Base-by-base conservation (phyloP, 2,888 invertebrate genomes). In the Poecilus cupreus region DNA sequence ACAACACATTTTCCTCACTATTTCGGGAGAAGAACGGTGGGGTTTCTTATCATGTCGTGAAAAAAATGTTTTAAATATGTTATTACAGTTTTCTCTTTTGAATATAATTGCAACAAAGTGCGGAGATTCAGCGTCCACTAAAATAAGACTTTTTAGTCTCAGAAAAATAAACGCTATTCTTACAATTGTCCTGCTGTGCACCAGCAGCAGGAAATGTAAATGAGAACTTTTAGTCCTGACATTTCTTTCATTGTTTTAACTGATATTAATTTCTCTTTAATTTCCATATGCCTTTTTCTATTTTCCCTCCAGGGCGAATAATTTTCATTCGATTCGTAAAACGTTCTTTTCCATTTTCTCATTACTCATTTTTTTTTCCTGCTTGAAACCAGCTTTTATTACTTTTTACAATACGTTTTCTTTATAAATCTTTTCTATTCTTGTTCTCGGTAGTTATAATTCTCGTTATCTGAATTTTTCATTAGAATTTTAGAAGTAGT, bases 221-320 rank as follows among this genome's bases (percentile, higher is more conserved):
- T 68, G 64, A 68, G 64, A 37, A 68, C 39, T 10, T 68, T 68
- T 68, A 18, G 39, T 37, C 37, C 64, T 1, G 64, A 64, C 37
- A 11, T 64, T 64, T 64, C 64, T 68, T 68, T 68, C 64, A 37
- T 68, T 68, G 64, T 68, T 68, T 68, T 37, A 68, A 68, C 39
- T 13, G 37, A 18, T 68, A 68, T 68, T 68, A 68, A 68, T 68
- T 68, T 39, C 39, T 37, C 64, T 68, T 68, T 37, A 68, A 68
- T 68, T 37, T 37, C 64, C 37, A 68, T 68, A 68, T 18, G 64
- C 39, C 18, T 68, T 68, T 68, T 68, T 68, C 64, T 37, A 68
- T 68, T 68, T 54, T 68, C 18, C 64, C 18, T 32, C 8, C 16
- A 13, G 64, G 18, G 10, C 18, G 3, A 68, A 68, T 37, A 16